These are phyloP conservation scores for Chaetogeoica ovagalla DNA, from an alignment of 2,888 invertebrate species.

Conservation along the genomic window DNA sequence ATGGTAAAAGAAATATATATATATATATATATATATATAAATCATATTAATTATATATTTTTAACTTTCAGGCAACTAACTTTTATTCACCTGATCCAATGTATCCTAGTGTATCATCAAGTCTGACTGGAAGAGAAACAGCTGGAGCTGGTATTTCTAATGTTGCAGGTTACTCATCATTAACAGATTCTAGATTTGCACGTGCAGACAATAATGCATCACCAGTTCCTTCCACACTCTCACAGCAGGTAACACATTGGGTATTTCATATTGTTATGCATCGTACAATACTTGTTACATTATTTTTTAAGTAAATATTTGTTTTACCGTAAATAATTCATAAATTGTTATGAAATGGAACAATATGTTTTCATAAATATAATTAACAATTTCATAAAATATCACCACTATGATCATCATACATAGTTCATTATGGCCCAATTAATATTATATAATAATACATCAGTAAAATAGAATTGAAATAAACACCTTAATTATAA, in stretches of 20 bases:
- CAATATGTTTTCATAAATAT: no score
- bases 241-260: constrained; percentile 65
- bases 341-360: not conserved
- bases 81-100: constrained; percentile 44
- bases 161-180: constrained; percentile 67
- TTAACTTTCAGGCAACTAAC: constrained; percentile 35
- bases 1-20: constrained; percentile 67
- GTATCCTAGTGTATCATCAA: constrained; percentile 44
- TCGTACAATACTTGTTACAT: not conserved
- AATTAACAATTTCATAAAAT: no score
- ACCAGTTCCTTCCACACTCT: constrained; percentile 70
- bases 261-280: not conserved
- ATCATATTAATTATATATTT: not conserved
- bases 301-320: not conserved
- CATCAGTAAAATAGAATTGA: no score
- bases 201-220: constrained; percentile 79
- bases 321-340: no score
- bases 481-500: no score
- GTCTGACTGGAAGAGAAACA: constrained; percentile 41
- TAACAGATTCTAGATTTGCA: constrained; percentile 72
- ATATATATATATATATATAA: not conserved
- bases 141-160: constrained; percentile 70
- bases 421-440: no score
- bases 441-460: no score
- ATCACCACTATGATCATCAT: no score